A percentile compares a stretch with the other conserved stretches of the same genome.
These are phyloP conservation scores for Penelope pileata DNA, from an alignment of 2,113 vertebrate genomes.

Conservation along the genomic window DNA sequence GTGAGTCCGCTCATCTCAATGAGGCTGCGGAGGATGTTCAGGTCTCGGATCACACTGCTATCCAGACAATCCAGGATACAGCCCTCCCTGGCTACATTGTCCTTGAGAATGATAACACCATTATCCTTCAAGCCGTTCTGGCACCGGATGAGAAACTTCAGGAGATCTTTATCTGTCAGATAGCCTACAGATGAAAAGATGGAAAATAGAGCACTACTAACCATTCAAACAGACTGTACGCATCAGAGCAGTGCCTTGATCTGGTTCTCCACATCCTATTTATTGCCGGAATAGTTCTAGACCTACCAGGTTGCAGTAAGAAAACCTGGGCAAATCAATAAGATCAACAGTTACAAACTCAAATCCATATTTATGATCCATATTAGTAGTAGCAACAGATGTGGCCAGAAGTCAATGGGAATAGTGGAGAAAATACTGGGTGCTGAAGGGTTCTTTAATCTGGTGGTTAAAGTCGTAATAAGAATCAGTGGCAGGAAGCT, in stretches of 20 bases:
- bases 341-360: not conserved
- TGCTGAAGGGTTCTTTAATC: constrained; percentile 59
- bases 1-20: constrained; percentile 87
- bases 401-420: constrained; percentile 6
- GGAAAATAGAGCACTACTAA: not conserved
- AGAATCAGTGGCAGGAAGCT: constrained; percentile 52
- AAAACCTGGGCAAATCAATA: not conserved
- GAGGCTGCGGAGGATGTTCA: constrained; percentile 87
- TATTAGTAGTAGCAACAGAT: not conserved
- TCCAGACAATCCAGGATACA: constrained; percentile 89
- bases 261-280: not conserved
- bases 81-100: constrained; percentile 93
- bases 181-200: constrained; percentile 77
- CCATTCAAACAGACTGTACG: not conserved
- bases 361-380: not conserved
- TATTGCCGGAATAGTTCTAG: not conserved
- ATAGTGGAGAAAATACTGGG: constrained; percentile 35
- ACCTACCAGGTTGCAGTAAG: not conserved
- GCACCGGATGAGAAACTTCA: constrained; percentile 87
- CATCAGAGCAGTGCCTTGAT: not conserved
- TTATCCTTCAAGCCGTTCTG: constrained; percentile 86
- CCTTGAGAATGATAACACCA: constrained; percentile 91
- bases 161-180: constrained; percentile 93
- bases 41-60: constrained; percentile 91
- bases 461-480: constrained; percentile 49